Base-by-base conservation (phyloP, 2,888 invertebrate species). In the Sarcophaga subvicina region DNA sequence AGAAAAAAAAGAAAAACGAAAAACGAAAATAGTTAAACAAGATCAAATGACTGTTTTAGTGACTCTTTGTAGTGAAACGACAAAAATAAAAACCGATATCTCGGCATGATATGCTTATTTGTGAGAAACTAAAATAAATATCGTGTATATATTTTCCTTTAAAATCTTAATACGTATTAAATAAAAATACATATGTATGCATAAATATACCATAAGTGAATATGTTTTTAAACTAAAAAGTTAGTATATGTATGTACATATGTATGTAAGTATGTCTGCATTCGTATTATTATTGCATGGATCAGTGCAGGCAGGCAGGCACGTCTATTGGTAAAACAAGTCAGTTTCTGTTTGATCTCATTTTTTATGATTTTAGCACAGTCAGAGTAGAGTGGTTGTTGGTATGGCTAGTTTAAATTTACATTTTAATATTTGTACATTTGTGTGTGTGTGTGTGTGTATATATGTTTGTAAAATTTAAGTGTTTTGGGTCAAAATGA, bases 71-170 rank as follows among this genome's bases (percentile, higher is more conserved):
- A 54, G 17, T 14, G 54, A 54, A 17, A 54, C 54, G 54, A n/a
- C 62, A 59, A 45, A 54, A 54, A 54, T 17, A 54, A 54, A 54
- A 54, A 17, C 54, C 77, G 83, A 83, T 86, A 83, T 80, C 80
- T 27, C 77, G 59, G 77, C 83, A 64, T 86, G 80, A 83, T 86
- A 83, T 86, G 86, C 80, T 67, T 77, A 66, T 86, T 77, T 83
- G 86, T 86, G 86, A 80, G 80, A 83, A 86, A 86, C 14, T 62
- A n/a, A 20, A 62, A 77, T 83, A 83, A 66, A 73, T 60, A 37
- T 37, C 37, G 37, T 10, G 37, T 37, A 37, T 37, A 66, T 66
- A 66, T 66, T 37, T 66, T 54, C 3, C 12, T 54, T 54, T 5
- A 54, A 14, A 14, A 54, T 54, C 54, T 54, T 0, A 14, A 12